Base-by-base conservation (phyloP, 2,797 vertebrate species). In the Prionace glauca region DNA sequence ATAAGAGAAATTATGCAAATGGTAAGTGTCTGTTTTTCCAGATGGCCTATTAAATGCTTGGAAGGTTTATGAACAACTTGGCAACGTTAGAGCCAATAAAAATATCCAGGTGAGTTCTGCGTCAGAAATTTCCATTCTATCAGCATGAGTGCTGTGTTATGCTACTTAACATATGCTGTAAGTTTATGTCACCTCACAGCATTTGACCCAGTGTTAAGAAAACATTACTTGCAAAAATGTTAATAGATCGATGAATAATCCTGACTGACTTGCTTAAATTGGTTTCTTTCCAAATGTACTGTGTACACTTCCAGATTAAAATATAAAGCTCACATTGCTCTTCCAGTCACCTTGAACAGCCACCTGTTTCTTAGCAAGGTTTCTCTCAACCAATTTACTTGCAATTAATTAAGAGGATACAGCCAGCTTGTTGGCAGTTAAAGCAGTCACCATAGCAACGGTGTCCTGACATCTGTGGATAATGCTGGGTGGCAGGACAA, bases 271-370 rank as follows among this genome's bases (percentile, higher is more conserved):
- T 92, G 62, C 20, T 22, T 67, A 67, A 92, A 67, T 41, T 22
- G 7, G 10, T 24, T 92, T 36, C n/a, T 67, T 67, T 36, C 62
- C 67, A 67, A 18, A 22, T 67, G n/a, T 67, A 8, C n/a, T 67
- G 60, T 92, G 88, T 22, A 18, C 62, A 92, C 60, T 36, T 2
- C 32, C n/a, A 67, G 62, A 67, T 88, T 91, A 65, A 65, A 92
- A 36, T 22, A 36, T 92, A 65, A 62, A 92, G 24, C 65, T 62
- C 18, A 67, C 67, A 9, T 67, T 92, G 90, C 62, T 67, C 60
- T 92, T 92, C 62, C 8, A 92, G 90, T 92, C 62, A 92, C 90
- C 90, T 92, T 67, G 90, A 92, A 92, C 60, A 67, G 88, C 11
- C 62, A 91, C 62, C 60, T 67, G 88, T 65, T 62, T 92, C 62